A percentile compares a stretch with the other conserved stretches of the same genome.
Conservation (phyloP, 2,888 invertebrate species). For the Troilus luridus region DNA sequence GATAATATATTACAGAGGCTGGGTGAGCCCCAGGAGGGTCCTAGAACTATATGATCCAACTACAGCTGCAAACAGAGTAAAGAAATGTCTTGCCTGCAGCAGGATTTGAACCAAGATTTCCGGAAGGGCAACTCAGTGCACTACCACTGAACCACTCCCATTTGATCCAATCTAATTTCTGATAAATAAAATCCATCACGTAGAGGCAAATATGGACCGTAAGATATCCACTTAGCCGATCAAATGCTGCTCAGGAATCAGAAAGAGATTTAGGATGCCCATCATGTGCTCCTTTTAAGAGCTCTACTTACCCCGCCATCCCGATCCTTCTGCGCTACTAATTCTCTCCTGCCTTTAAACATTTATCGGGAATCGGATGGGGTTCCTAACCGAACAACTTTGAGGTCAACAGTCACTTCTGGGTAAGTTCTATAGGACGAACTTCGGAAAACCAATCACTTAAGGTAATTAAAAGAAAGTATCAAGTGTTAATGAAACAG, state of each 20-base stretch:
- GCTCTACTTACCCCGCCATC: neutral
- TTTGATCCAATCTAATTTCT: neutral
- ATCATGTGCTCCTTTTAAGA: conserved; percentile 4
- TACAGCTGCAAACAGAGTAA: no score
- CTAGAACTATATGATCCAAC: no score
- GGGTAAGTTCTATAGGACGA: neutral
- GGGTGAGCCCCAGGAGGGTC: no score
- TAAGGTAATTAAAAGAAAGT: neutral
- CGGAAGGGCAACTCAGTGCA: no score
- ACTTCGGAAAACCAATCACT: neutral
- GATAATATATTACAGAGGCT: no score
- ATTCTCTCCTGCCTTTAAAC: neutral
- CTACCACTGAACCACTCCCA: no score
- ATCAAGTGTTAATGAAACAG: neutral
- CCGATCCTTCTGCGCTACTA: neutral
- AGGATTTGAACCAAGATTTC: no score
- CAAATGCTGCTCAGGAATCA: conserved; percentile 27
- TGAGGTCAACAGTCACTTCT: neutral
- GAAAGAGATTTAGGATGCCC: conserved; percentile 25
- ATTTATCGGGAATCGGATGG: neutral
- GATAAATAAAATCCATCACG: neutral
- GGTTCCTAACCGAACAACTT: neutral
- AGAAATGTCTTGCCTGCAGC: no score
- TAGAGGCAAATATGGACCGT: neutral
- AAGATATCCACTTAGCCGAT: conserved; percentile 12